Evolutionary conservation across 1,140 invertebrate species (phyloP).

Genomic region (Drosophila navojoa): DNA sequence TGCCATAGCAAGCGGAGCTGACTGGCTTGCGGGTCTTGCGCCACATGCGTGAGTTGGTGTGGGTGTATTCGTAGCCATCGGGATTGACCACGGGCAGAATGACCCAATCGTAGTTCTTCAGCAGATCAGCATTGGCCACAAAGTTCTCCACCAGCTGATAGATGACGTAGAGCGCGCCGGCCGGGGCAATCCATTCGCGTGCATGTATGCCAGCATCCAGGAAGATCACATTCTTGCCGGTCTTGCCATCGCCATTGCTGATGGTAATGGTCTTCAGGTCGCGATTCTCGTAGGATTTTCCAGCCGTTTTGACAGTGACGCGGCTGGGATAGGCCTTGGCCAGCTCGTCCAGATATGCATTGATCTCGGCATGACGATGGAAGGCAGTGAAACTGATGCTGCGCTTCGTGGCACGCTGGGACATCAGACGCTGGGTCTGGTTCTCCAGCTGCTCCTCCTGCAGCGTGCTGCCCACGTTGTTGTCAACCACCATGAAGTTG

Average conservation of each 20-base stretch:
- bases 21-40: slow-evolving; percentile 84
- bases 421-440: slow-evolving; percentile 47
- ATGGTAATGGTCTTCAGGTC: slow-evolving; percentile 85
- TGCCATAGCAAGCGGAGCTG: slow-evolving; percentile 84
- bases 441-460: slow-evolving; percentile 30
- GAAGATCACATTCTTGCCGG: slow-evolving; percentile 85
- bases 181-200: slow-evolving; percentile 89
- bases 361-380: slow-evolving; percentile 83
- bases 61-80: slow-evolving; percentile 84
- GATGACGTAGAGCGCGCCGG: slow-evolving; percentile 87
- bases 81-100: slow-evolving; percentile 86
- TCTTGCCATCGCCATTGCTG: slow-evolving; percentile 77
- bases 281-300: slow-evolving; percentile 84
- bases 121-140: slow-evolving; percentile 80
- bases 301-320: slow-evolving; percentile 83
- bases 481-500: slow-evolving; percentile 46
- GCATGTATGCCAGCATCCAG: slow-evolving; percentile 87
- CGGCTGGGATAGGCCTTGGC: slow-evolving; percentile 84
- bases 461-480: slow-evolving; percentile 57
- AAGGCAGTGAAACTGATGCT: slow-evolving; percentile 65
- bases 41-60: slow-evolving; percentile 84
- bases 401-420: slow-evolving; percentile 40
- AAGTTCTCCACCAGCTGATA: slow-evolving; percentile 86
- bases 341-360: slow-evolving; percentile 85
- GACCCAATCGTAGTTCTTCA: slow-evolving; percentile 86